Evolutionary conservation across 1,140 invertebrate genomes (phyloP), one percentile per base, ranked within the genome.

Genomic region (Pygmarrhopalites habei): DNA sequence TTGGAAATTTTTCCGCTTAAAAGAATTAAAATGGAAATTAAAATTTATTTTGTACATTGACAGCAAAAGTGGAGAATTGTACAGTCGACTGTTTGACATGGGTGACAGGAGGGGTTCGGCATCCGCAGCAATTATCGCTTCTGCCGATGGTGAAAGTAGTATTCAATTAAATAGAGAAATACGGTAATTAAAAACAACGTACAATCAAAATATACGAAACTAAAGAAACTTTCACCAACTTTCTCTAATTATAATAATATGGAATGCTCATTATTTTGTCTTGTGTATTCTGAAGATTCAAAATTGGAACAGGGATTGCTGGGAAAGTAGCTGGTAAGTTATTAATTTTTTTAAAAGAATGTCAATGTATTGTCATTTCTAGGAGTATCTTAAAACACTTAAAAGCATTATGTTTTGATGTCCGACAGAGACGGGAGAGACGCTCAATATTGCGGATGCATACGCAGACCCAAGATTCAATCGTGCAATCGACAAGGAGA

Each of bases 391-490:
- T n/a, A n/a, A n/a, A n/a, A n/a, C n/a, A n/a, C n/a, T n/a, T n/a
- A n/a, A n/a, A n/a, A n/a, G n/a, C n/a, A n/a, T n/a, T n/a, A n/a
- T n/a, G n/a, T n/a, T n/a, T n/a, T n/a, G n/a, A n/a, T n/a, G n/a
- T n/a, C n/a, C n/a, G n/a, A n/a, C n/a, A 0, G 74, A 81, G 62
- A 87, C 86, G 17, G 88, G 88, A 17, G 80, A 89, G 73, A 81
- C 86, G 2, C 78, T 91, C 66, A 90, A 89, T 73, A 89, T 90
- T 46, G 74, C 79, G 5, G 85, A 92, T 75, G 89, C 87, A 1
- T 91, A 91, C 74, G 79, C 81, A 14, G 89, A 92, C 75, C 75
- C 80, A 1, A 78, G 89, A 66, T 92, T 92, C 75, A 91, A 92
- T 74, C 82, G 85, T 23, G 79, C 84, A 21, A 81, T 90, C 0